Evolutionary conservation across 2,888 invertebrate genomes (phyloP).

Genomic region (Rhagophthalmus giganteus): DNA sequence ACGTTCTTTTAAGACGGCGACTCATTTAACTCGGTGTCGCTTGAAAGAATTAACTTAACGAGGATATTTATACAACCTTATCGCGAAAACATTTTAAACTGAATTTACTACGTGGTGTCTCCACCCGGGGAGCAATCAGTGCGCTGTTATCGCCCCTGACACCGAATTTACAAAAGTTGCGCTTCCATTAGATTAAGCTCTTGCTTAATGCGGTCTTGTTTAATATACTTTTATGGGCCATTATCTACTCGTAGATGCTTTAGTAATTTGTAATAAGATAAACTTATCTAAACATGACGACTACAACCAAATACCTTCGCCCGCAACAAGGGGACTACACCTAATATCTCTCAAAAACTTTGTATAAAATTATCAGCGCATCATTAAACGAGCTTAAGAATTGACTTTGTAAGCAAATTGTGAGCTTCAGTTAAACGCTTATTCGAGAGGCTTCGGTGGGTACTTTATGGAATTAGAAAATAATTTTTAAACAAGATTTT

Average conservation of each 20-base stretch:
- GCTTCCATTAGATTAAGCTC: slow-evolving; percentile 48
- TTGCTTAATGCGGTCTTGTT: slow-evolving; percentile 47
- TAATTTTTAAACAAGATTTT: too few relatives aligned
- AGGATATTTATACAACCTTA: slow-evolving; percentile 53
- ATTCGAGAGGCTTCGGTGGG: too few relatives aligned
- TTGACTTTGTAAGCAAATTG: too few relatives aligned
- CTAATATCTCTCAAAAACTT: slow-evolving; percentile 19
- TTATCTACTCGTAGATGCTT: slow-evolving; percentile 40
- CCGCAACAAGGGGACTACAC: slow-evolving; percentile 10
- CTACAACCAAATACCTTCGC: slow-evolving; percentile 17
- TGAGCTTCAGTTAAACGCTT: too few relatives aligned
- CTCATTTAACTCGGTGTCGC: slow-evolving; percentile 39
- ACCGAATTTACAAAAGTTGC: slow-evolving; percentile 48
- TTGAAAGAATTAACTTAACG: slow-evolving; percentile 51
- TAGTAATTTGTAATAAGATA: slow-evolving; percentile 39
- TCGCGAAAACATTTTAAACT: slow-evolving; percentile 52
- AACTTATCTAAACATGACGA: slow-evolving; percentile 21
- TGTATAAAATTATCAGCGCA: too few relatives aligned
- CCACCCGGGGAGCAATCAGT: slow-evolving; percentile 46
- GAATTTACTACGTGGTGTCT: slow-evolving; percentile 50
- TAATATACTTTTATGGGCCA: slow-evolving; percentile 48
- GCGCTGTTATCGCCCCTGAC: slow-evolving; percentile 47
- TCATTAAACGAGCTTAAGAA: too few relatives aligned
- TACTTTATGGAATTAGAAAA: too few relatives aligned
- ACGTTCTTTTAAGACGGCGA: slow-evolving; percentile 33